Evolutionary conservation across 2,113 vertebrate species (phyloP).

Genomic region (Oenanthe oenanthe): DNA sequence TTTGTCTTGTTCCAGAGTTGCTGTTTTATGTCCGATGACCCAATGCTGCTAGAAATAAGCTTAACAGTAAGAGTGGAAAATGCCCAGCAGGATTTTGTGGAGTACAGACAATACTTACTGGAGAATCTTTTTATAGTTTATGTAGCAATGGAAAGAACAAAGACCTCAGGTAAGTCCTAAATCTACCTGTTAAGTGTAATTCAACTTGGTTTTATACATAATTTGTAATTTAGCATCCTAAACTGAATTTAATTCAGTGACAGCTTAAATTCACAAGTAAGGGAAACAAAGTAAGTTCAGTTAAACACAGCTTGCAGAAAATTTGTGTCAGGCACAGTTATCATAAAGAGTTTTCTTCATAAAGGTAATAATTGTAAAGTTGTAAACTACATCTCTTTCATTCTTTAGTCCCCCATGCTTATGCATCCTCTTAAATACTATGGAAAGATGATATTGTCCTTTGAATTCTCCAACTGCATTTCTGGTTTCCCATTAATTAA

Average conservation of each 20-base stretch:
- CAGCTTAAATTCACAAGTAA: neutral
- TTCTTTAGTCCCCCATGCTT: neutral
- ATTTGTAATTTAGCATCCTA: neutral
- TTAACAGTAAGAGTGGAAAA: constrained; percentile 85
- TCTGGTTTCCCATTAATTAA: constrained; percentile 15
- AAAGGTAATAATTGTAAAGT: neutral
- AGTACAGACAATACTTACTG: constrained; percentile 90
- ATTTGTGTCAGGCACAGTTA: neutral
- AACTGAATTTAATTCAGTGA: neutral
- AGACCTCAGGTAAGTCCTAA: constrained; percentile 72
- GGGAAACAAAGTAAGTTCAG: neutral
- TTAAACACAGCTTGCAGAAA: neutral
- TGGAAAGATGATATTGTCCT: neutral
- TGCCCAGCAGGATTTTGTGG: constrained; percentile 85
- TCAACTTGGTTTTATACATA: neutral
- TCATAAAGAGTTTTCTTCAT: neutral
- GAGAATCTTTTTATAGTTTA: constrained; percentile 94
- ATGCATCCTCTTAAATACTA: neutral
- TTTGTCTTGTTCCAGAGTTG: constrained; percentile 81
- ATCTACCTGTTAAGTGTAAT: neutral
- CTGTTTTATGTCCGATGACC: constrained; percentile 81
- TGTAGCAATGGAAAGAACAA: constrained; percentile 76
- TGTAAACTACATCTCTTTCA: neutral
- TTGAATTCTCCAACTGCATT: neutral
- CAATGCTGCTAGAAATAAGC: constrained; percentile 88